Conservation (phyloP, 1,140 invertebrate species). For the Eurosta solidaginis region DNA sequence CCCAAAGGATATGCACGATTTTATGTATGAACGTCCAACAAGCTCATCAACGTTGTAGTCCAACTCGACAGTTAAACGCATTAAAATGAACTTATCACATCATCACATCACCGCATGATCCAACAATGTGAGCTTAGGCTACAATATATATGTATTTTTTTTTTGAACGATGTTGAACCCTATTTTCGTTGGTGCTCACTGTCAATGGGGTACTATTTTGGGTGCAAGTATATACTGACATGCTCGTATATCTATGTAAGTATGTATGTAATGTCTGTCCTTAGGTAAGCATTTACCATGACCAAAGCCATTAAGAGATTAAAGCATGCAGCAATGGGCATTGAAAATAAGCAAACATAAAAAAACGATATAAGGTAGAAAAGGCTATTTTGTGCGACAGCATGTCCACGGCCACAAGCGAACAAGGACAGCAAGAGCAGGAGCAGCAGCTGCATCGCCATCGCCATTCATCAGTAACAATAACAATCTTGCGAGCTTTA, state of each 20-base stretch:
- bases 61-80: slow-evolving; percentile 1
- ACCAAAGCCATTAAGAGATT: slow-evolving; percentile 27
- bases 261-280: background rate
- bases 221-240: too few relatives aligned
- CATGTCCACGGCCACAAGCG: background rate
- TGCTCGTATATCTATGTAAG: background rate
- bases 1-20: background rate
- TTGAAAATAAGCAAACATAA: slow-evolving; percentile 12
- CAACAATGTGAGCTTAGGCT: too few relatives aligned
- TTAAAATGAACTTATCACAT: slow-evolving; percentile 24
- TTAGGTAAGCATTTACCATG: slow-evolving; percentile 2
- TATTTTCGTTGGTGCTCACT: background rate
- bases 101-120: background rate
- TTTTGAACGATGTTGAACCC: too few relatives aligned
- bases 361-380: background rate
- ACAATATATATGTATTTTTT: too few relatives aligned
- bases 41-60: background rate
- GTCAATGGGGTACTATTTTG: too few relatives aligned
- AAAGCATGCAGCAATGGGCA: slow-evolving; percentile 17
- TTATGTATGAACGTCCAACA: background rate
- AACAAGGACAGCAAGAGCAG: background rate
- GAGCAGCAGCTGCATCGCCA: background rate
- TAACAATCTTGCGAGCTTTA: background rate
- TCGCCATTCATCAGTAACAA: background rate
- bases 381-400: background rate